A percentile compares a stretch with the other conserved stretches of the same genome.
Conservation (phyloP, 2,888 invertebrate genomes). For the Pomacea canaliculata region DNA sequence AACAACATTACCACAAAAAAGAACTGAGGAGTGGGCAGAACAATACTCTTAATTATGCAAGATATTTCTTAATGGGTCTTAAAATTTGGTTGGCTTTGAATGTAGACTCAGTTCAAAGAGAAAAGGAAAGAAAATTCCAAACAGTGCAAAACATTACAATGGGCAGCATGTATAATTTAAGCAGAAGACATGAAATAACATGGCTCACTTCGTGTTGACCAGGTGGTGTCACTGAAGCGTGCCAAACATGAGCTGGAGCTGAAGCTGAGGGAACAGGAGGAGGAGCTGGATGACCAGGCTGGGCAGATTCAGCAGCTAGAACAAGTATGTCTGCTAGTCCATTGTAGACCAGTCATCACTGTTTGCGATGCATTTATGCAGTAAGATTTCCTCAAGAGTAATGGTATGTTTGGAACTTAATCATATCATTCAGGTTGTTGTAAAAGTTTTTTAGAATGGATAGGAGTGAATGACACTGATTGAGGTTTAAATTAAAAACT, state of each 20-base stretch:
- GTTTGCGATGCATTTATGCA: neutral
- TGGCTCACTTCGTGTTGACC: neutral
- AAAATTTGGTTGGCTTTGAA: too few species aligned
- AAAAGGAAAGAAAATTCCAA: too few species aligned
- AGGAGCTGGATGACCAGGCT: slow-evolving; percentile 95
- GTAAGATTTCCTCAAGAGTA: neutral
- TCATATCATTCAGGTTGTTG: neutral
- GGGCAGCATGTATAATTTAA: too few species aligned
- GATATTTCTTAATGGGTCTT: too few species aligned
- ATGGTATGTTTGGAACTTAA: neutral
- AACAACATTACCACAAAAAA: too few species aligned
- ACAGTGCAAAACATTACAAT: too few species aligned
- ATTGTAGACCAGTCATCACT: slow-evolving; percentile 64
- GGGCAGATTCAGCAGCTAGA: slow-evolving; percentile 91
- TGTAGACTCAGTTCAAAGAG: too few species aligned
- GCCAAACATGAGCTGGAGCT: slow-evolving; percentile 89
- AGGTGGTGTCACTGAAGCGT: slow-evolving; percentile 80
- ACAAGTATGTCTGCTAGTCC: slow-evolving; percentile 76
- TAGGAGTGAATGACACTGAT: neutral
- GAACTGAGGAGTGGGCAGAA: too few species aligned
- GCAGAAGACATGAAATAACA: too few species aligned
- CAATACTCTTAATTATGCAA: too few species aligned
- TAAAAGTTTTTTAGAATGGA: neutral
- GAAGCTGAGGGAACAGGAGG: slow-evolving; percentile 82
- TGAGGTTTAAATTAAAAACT: neutral